Conservation (phyloP, 2,797 vertebrate species). For the Scomberomorus guttatus region DNA sequence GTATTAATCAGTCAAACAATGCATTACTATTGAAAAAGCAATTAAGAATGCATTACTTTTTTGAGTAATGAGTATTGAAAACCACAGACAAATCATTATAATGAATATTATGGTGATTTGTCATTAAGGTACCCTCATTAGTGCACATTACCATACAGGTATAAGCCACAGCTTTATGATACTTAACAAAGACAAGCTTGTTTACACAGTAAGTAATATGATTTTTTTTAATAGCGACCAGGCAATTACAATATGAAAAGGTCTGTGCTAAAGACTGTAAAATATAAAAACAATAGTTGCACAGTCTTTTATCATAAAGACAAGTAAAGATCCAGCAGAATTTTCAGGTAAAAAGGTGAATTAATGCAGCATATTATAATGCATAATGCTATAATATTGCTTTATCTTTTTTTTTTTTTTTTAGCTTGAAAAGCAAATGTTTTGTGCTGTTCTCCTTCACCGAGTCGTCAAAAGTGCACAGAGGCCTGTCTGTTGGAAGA, state of each 20-base stretch:
- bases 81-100: slow-evolving; percentile 20
- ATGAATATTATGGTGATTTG: slow-evolving; percentile 27
- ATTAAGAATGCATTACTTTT: slow-evolving; percentile 52
- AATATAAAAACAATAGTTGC: not conserved
- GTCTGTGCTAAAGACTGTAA: not conserved
- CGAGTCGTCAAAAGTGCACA: not conserved
- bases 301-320: not conserved
- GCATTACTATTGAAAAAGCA: slow-evolving; percentile 30
- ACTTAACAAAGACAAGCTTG: not conserved
- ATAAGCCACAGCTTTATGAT: not conserved
- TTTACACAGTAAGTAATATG: not conserved
- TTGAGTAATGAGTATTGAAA: slow-evolving; percentile 45
- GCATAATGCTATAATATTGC: not conserved
- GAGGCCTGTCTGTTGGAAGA: not conserved
- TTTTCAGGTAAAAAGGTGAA: not conserved
- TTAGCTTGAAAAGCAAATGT: not conserved
- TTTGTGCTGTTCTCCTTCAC: not conserved
- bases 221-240: not conserved
- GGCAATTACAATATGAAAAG: not conserved
- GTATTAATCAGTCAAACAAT: slow-evolving; percentile 51
- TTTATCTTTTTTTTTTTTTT: not conserved
- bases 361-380: not conserved
- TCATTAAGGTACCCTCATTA: slow-evolving; percentile 30
- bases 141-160: not conserved
- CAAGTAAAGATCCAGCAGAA: not conserved